Base-by-base conservation (phyloP, 2,888 invertebrate genomes). In the Pomacea canaliculata region DNA sequence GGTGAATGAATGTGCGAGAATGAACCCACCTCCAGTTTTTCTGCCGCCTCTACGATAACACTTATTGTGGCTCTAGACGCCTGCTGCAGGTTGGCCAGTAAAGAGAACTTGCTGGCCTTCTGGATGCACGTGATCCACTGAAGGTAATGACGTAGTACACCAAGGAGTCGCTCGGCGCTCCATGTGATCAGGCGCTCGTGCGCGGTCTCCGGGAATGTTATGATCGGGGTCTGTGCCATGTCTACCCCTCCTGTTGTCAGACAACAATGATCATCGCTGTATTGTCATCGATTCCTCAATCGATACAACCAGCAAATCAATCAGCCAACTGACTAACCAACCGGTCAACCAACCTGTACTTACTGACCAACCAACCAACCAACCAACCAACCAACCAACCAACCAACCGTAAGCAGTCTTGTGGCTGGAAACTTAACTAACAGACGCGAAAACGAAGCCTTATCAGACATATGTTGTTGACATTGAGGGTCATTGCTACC, bases 11-110 rank as follows among this genome's bases (percentile, higher is more conserved):
- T 13, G 12, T 56, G 51, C 2, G 51, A 10, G 51, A 56, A 16
- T 56, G 16, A 56, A 16, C 51, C 18, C 74, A 85, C 86, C 84
- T 86, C 85, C 13, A 85, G 74, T 49, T 79, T 76, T 62, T 84
- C 83, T 37, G 86, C 71, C 16, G 85, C 80, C 48, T 83, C 80
- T 16, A 83, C 79, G 7, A 85, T 51, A 69, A 81, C 79, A 0
- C 71, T 78, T 65, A 85, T 81, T 19, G 80, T 73, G 19, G 79
- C 78, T 5, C 81, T 79, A 65, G 82, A 83, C 19, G 82, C 84
- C 2, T 79, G 71, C 19, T 80, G 81, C 12, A 87, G 78, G 70
- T 85, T 83, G 7, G 81, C 82, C 37, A 87, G 66, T 27, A 85
- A 80, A 3, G 84, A 77, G 10, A 85, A 78, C n/a, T 71, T 73